phyloP scores from a whole-genome alignment of 2,113 vertebrate genomes.

The Fulica atra region DNA sequence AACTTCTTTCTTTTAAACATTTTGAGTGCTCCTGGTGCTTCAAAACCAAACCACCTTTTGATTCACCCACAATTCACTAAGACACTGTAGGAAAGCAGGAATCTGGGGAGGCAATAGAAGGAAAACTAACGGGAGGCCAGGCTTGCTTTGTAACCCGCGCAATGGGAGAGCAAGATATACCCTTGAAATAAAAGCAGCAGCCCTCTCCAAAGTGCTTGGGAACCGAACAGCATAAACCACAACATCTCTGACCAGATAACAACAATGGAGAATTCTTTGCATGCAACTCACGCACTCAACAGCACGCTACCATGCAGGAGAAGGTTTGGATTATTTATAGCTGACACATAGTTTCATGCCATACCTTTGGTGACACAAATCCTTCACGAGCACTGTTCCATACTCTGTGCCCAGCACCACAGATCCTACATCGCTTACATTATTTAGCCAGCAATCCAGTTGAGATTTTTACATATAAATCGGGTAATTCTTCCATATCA shows the following conservation, averaged over 20 bases:
- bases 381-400: not conserved
- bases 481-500: not conserved
- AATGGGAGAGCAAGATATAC: not conserved
- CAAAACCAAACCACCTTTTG: not conserved
- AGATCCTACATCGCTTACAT: not conserved
- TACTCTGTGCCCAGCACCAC: not conserved
- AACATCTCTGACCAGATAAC: not conserved
- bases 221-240: not conserved
- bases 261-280: not conserved
- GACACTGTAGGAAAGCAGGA: not conserved
- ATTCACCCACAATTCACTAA: not conserved
- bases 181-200: not conserved
- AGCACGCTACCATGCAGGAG: rapidly evolving
- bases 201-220: not conserved
- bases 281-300: not conserved
- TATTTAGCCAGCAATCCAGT: not conserved
- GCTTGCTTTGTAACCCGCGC: not conserved
- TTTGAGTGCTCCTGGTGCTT: not conserved
- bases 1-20: not conserved
- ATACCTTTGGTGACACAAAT: not conserved
- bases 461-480: not conserved
- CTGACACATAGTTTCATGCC: not conserved
- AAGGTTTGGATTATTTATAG: not conserved
- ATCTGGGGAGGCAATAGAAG: not conserved
- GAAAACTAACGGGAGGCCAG: not conserved